Conservation (phyloP, 2,797 vertebrate species). For the Aldrovandia affinis region DNA sequence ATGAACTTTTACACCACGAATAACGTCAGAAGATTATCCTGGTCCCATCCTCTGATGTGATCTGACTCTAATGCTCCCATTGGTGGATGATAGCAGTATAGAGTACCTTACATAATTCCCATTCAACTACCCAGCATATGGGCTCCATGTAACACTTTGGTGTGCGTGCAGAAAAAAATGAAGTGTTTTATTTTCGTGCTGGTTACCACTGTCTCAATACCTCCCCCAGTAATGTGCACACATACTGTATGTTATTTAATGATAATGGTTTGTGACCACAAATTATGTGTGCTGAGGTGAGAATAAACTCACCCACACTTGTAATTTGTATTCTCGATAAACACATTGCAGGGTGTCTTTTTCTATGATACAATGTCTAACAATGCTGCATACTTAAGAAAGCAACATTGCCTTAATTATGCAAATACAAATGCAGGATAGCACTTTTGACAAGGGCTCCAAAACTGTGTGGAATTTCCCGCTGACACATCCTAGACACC, state of each 20-base stretch:
- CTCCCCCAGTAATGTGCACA: conserved; percentile 7
- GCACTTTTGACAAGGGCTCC: too few relatives aligned
- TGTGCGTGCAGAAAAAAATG: neutral
- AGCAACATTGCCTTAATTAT: neutral
- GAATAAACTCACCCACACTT: neutral
- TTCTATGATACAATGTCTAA: neutral
- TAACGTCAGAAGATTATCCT: too few relatives aligned
- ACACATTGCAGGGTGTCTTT: conserved; percentile 8
- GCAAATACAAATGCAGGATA: neutral
- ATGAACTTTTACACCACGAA: neutral
- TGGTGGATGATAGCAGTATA: neutral
- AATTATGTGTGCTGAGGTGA: neutral
- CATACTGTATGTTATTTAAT: neutral
- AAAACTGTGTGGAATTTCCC: neutral
- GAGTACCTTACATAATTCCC: neutral
- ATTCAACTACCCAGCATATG: conserved; percentile 23
- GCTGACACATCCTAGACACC: neutral
- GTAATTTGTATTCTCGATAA: neutral
- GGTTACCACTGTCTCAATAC: neutral
- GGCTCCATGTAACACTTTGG: conserved; percentile 12
- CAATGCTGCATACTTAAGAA: neutral
- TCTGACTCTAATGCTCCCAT: neutral
- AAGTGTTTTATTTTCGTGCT: conserved; percentile 2
- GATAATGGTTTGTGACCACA: neutral
- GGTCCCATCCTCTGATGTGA: neutral